Base-by-base conservation (phyloP, 2,113 vertebrate species). In the Leptosomus discolor region DNA sequence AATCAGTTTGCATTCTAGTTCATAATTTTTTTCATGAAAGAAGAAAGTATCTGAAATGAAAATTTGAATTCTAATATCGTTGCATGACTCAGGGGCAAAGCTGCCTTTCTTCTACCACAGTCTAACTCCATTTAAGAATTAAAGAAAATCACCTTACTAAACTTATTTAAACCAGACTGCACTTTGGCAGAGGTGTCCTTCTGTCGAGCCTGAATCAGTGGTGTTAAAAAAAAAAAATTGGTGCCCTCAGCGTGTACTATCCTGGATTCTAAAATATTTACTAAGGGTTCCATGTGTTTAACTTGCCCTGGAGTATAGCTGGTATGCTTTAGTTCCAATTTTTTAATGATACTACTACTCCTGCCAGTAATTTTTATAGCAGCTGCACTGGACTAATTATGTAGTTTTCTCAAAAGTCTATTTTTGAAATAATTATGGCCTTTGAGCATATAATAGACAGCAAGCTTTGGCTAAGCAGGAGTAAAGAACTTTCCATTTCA, bases 311-410 rank as follows among this genome's bases (percentile, higher is more conserved):
- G 92, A 85, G 96, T 95, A 92, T 94, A 96, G 57, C 60, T 97
- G 79, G 45, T 92, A 92, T 76, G n/a, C 65, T 85, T 91, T 87
- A 87, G 84, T 89, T 98, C 98, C 98, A 98, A 97, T 70, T 92
- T 97, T 97, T 98, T 98, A 98, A 98, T 98, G 97, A 98, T 94
- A 91, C 29, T 84, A 90, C 39, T 92, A 29, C 73, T 90, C 53
- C 36, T 96, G 97, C 97, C 98, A 98, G 92, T 90, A 96, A 88
- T 97, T 97, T 98, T 97, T 96, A 95, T 83, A 97, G 95, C 97
- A 98, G 96, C 94, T 98, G 97, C 87, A 97, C 89, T 96, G 79
- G 87, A 97, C 94, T 98, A 98, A 98, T 98, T 98, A 98, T 93
- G 67, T 92, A 39, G 37, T 98, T 98, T 97, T 85, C 97, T 98